phyloP scores from a whole-genome alignment of 2,888 invertebrate species.

The Nephrocerus scutellatus region DNA sequence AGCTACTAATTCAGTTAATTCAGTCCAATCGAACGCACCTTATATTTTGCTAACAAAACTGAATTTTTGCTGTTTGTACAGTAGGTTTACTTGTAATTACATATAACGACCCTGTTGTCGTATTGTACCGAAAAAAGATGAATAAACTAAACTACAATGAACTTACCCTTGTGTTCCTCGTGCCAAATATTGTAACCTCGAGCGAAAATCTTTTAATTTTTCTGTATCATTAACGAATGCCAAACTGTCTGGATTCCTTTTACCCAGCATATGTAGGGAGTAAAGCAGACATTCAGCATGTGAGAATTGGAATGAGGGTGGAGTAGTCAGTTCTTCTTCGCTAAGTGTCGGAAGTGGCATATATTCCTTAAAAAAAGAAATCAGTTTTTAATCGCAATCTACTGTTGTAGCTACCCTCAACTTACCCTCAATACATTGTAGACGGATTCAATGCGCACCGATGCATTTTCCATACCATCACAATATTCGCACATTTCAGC shows the following conservation, averaged over 20 bases:
- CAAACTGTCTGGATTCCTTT: slow-evolving; percentile 70
- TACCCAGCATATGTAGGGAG: slow-evolving; percentile 66
- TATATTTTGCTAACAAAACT: too few relatives aligned
- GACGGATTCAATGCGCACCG: slow-evolving; percentile 66
- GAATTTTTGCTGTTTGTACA: too few relatives aligned
- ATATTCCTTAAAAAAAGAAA: slow-evolving; percentile 56
- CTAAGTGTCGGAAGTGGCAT: slow-evolving; percentile 81
- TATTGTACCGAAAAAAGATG: too few relatives aligned
- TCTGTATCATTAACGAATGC: slow-evolving; percentile 63
- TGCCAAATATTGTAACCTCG: slow-evolving; percentile 85
- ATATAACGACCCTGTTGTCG: too few relatives aligned
- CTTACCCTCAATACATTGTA: slow-evolving; percentile 73
- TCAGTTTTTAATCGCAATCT: slow-evolving; percentile 5
- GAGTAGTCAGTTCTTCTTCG: slow-evolving; percentile 52
- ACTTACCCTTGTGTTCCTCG: slow-evolving; percentile 79
- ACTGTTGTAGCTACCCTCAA: slow-evolving; percentile 16
- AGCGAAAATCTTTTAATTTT: slow-evolving; percentile 75
- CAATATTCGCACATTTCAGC: slow-evolving; percentile 77
- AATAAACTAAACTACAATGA: slow-evolving; percentile 34
- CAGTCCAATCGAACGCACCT: too few relatives aligned
- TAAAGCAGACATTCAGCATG: slow-evolving; percentile 87
- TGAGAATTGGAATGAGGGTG: slow-evolving; percentile 86
- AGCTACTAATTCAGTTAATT: too few relatives aligned
- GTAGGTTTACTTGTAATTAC: too few relatives aligned
- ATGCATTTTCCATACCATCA: slow-evolving; percentile 68